Evolutionary conservation across 2,888 invertebrate genomes (phyloP).

Genomic region (Drosophila mayaguana): DNA sequence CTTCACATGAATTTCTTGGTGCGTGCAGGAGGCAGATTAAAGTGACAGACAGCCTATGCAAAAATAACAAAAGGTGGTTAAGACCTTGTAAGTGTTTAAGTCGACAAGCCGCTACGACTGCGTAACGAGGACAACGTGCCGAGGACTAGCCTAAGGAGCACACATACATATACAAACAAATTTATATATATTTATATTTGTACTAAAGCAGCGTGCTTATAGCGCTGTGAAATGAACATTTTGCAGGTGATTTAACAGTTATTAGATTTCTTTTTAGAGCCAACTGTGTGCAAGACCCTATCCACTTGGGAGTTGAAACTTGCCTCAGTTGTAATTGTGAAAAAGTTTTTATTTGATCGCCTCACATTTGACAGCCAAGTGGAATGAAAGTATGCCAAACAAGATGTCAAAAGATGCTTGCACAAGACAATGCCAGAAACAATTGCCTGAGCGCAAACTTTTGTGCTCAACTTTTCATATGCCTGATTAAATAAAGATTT

Average conservation of each 20-base stretch:
- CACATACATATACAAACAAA: not conserved
- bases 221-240: constrained; percentile 81
- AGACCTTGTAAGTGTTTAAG: constrained; percentile 82
- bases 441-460: constrained; percentile 64
- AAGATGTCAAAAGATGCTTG: constrained; percentile 70
- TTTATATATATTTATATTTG: not conserved
- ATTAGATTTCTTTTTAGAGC: constrained; percentile 66
- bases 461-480: constrained; percentile 60
- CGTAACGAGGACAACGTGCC: constrained; percentile 48
- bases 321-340: constrained; percentile 41
- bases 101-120: constrained; percentile 63
- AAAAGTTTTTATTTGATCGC: constrained; percentile 80
- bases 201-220: constrained; percentile 67
- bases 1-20: constrained; percentile 59
- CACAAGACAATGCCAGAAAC: constrained; percentile 53
- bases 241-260: constrained; percentile 81
- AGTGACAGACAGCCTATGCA: constrained; percentile 77
- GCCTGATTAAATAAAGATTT: constrained; percentile 81
- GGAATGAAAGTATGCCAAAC: constrained; percentile 40
- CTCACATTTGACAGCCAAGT: constrained; percentile 52
- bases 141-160: not conserved
- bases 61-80: constrained; percentile 76
- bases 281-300: constrained; percentile 26
- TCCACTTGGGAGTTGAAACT: constrained; percentile 36
- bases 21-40: constrained; percentile 74